Evolutionary conservation across 2,797 vertebrate genomes (phyloP).

Genomic region (Micromesistius poutassou): DNA sequence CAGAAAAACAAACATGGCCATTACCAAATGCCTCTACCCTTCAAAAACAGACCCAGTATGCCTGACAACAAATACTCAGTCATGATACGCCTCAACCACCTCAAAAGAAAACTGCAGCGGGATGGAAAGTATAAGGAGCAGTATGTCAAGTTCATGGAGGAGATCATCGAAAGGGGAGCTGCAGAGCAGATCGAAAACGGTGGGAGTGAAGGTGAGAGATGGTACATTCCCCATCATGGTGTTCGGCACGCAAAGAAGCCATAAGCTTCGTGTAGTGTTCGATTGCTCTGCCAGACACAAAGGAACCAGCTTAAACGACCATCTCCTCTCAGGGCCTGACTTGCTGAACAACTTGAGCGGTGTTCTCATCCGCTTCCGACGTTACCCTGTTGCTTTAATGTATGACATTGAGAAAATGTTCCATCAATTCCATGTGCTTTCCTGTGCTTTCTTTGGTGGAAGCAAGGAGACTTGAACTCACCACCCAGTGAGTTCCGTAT

Average conservation of each 20-base stretch:
- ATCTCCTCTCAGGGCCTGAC: slow-evolving; percentile 53
- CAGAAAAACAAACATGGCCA: slow-evolving; percentile 10
- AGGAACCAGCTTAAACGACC: slow-evolving; percentile 8
- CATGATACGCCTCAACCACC: slow-evolving; percentile 1
- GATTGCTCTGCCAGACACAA: background rate
- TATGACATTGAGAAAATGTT: background rate
- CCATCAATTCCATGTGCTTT: background rate
- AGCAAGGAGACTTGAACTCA: background rate
- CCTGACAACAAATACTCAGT: slow-evolving; percentile 7
- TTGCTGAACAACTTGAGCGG: slow-evolving; percentile 5
- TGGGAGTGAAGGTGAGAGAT: slow-evolving; percentile 8
- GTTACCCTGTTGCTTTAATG: background rate
- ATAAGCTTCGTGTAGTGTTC: slow-evolving; percentile 11
- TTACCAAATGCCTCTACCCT: slow-evolving; percentile 16
- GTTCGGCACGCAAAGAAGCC: slow-evolving; percentile 5
- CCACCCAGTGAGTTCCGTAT: background rate
- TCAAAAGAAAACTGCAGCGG: background rate
- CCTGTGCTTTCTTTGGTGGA: background rate
- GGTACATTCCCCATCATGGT: slow-evolving; percentile 7
- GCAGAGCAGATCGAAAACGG: slow-evolving; percentile 9
- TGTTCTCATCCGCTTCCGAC: background rate
- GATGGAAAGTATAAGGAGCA: slow-evolving; percentile 8
- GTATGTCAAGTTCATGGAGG: slow-evolving; percentile 1
- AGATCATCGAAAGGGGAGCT: slow-evolving; percentile 11
- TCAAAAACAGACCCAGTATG: background rate